phyloP scores from a whole-genome alignment of 2,888 invertebrate species.

The Parnassius apollo region DNA sequence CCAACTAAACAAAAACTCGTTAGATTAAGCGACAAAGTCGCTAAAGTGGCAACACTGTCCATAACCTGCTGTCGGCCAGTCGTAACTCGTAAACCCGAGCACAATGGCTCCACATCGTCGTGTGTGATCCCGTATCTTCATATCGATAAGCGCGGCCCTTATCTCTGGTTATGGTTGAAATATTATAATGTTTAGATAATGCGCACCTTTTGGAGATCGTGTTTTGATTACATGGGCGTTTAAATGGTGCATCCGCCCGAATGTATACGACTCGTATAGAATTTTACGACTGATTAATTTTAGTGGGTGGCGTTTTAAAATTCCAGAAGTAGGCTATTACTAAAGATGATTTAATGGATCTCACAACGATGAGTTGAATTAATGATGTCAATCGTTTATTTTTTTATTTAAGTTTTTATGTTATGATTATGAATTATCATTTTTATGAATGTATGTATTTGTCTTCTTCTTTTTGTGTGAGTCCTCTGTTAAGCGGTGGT shows the following conservation, averaged over 20 bases:
- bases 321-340: constrained; percentile 2
- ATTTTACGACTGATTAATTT: constrained; percentile 12
- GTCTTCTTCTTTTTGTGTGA: no score
- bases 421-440: no score
- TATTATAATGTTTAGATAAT: constrained; percentile 29
- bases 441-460: no score
- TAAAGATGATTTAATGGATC: neutral
- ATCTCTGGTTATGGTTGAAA: constrained; percentile 25
- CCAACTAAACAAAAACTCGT: no score
- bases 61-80: constrained; percentile 15
- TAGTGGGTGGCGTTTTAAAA: constrained; percentile 6
- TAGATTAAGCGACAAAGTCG: no score
- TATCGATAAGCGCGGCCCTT: constrained; percentile 21
- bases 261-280: neutral
- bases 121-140: constrained; percentile 51
- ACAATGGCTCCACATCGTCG: constrained; percentile 36
- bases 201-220: constrained; percentile 13
- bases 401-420: no score
- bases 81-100: constrained; percentile 24
- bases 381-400: no score
- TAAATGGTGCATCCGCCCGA: constrained; percentile 4
- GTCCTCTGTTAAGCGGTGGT: no score
- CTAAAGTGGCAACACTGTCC: no score
- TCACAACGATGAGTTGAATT: neutral
- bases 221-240: constrained; percentile 13